phyloP scores from a whole-genome alignment of 2,113 vertebrate genomes.

The Notarius lentiginosus region DNA sequence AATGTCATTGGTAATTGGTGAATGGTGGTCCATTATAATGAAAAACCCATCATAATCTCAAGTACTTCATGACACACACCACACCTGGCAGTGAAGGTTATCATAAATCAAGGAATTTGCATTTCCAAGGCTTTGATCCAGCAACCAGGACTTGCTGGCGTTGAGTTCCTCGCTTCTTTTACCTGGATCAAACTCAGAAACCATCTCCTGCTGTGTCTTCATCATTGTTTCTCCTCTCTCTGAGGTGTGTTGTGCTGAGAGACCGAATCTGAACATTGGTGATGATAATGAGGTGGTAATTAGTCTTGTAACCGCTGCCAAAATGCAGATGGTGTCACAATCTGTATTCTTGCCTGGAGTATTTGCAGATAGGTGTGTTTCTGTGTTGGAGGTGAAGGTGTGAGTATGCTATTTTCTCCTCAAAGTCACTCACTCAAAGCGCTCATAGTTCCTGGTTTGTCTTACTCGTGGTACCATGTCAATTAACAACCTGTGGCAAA shows the following conservation, averaged over 20 bases:
- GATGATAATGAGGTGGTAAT: conserved; percentile 5
- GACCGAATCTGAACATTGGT: not conserved
- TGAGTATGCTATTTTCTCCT: conserved; percentile 21
- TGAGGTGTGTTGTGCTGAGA: not conserved
- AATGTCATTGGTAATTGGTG: not conserved
- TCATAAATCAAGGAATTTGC: not conserved
- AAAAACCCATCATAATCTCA: not conserved
- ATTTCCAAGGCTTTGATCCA: not conserved
- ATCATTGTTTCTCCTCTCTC: not conserved
- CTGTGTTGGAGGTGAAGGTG: conserved; percentile 40
- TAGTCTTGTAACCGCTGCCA: conserved; percentile 1
- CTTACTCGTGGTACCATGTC: conserved; percentile 92
- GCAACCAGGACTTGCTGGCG: not conserved
- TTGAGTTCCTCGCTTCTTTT: not conserved
- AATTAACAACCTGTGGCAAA: conserved; percentile 79
- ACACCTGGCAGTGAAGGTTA: not conserved
- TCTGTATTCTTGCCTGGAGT: conserved; percentile 21
- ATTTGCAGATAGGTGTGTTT: not conserved
- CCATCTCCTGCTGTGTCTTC: not conserved
- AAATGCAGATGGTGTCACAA: conserved; percentile 2
- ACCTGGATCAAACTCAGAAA: not conserved
- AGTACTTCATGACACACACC: not conserved
- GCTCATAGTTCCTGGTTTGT: conserved; percentile 93
- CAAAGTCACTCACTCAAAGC: conserved; percentile 83
- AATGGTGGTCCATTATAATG: not conserved